Percentiles rank a stretch among this genome's conserved stretches.
Evolutionary conservation across 2,113 vertebrate species (phyloP).

Genomic region (Vidua chalybeata): DNA sequence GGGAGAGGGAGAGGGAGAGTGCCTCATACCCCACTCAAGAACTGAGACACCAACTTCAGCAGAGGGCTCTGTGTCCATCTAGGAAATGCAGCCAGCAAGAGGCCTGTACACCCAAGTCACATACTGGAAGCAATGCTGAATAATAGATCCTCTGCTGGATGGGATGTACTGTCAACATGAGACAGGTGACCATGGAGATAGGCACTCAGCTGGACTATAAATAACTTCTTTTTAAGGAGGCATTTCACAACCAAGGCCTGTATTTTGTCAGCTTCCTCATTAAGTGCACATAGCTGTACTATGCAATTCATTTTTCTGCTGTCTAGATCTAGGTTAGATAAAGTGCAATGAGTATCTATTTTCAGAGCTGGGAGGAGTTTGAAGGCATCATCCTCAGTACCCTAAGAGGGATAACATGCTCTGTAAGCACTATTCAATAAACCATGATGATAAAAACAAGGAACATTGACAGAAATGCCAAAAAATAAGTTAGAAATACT

Average conservation of each 20-base stretch:
- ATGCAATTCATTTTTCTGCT: background rate
- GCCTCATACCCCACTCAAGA: background rate
- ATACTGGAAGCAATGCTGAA: background rate
- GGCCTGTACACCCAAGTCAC: background rate
- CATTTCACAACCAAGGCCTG: background rate
- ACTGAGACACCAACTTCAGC: background rate
- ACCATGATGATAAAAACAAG: background rate
- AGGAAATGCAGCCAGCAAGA: background rate
- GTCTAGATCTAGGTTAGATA: slow-evolving; percentile 18
- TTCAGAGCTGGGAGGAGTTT: background rate
- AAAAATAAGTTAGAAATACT: background rate
- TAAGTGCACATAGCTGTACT: background rate
- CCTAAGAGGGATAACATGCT: background rate
- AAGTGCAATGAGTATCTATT: background rate
- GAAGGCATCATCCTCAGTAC: background rate
- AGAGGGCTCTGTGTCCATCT: fast-evolving
- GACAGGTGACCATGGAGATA: background rate
- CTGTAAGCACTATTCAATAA: background rate
- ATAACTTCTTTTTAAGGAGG: background rate
- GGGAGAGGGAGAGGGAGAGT: background rate
- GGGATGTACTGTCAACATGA: background rate
- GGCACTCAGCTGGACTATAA: background rate
- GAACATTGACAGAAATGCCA: background rate
- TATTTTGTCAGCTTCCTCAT: background rate
- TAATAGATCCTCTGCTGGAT: background rate